Conservation (phyloP, 2,888 invertebrate genomes). For the Caenorhabditis sp. region DNA sequence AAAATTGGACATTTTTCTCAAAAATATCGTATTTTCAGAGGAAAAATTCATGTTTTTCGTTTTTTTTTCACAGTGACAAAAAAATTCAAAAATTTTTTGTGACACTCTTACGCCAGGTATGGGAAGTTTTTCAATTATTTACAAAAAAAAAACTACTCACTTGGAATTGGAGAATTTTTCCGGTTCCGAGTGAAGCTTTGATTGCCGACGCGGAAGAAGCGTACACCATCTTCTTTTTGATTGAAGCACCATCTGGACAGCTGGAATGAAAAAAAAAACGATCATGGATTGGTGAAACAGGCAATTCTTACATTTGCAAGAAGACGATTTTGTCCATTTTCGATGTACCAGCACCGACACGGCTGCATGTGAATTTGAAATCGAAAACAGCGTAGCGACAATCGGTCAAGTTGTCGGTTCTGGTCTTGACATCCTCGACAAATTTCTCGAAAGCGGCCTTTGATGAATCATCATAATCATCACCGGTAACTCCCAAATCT, state of each 20-base stretch:
- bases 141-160: slow-evolving; percentile 36
- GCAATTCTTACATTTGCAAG: slow-evolving; percentile 84
- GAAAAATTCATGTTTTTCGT: too few species aligned
- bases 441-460: slow-evolving; percentile 87
- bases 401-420: slow-evolving; percentile 81
- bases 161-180: slow-evolving; percentile 69
- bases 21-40: too few species aligned
- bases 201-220: slow-evolving; percentile 95
- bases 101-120: too few species aligned
- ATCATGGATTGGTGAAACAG: neutral
- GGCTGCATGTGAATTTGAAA: slow-evolving; percentile 89
- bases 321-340: slow-evolving; percentile 97
- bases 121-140: too few species aligned
- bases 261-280: slow-evolving; percentile 59
- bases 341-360: slow-evolving; percentile 88
- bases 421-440: slow-evolving; percentile 83
- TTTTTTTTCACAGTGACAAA: too few species aligned
- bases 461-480: slow-evolving; percentile 69
- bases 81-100: too few species aligned
- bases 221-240: slow-evolving; percentile 83
- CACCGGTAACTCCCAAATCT: slow-evolving; percentile 57
- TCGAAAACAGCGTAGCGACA: slow-evolving; percentile 96
- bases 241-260: slow-evolving; percentile 95
- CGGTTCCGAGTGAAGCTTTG: slow-evolving; percentile 85
- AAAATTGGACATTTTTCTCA: too few species aligned